Percentiles rank a stretch among this genome's conserved stretches.
Evolutionary conservation across 2,113 vertebrate genomes (phyloP).

Genomic region (Xiphophorus maculatus): DNA sequence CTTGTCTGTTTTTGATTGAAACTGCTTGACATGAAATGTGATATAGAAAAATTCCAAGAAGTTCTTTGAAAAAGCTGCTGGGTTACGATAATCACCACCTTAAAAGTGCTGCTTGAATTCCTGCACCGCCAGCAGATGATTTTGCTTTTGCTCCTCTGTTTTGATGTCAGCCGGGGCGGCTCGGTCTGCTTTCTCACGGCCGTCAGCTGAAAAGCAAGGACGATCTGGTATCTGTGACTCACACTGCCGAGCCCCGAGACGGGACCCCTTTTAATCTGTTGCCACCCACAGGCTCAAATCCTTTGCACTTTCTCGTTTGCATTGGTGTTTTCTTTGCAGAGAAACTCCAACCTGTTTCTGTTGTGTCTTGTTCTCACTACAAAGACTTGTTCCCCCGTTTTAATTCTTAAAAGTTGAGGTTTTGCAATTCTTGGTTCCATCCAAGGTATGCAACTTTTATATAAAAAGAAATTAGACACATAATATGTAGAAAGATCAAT

Average conservation of each 20-base stretch:
- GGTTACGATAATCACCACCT: conserved; percentile 12
- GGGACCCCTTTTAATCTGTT: conserved; percentile 43
- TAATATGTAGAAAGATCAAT: too few species aligned
- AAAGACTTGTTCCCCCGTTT: neutral
- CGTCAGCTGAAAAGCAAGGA: conserved; percentile 21
- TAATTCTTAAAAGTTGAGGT: neutral
- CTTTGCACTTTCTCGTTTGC: neutral
- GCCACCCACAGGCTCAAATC: conserved; percentile 57
- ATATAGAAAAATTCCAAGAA: neutral
- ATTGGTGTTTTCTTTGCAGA: conserved; percentile 52
- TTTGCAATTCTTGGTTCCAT: neutral
- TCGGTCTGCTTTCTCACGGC: conserved; percentile 37
- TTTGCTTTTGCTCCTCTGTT: conserved; percentile 37
- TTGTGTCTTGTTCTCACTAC: conserved; percentile 14
- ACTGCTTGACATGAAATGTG: neutral
- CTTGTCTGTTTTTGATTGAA: too few species aligned
- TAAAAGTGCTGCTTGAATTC: neutral
- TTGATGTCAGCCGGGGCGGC: conserved; percentile 40
- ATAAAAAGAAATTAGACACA: too few species aligned
- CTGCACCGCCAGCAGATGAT: conserved; percentile 36
- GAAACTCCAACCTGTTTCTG: conserved; percentile 34
- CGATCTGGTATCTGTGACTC: conserved; percentile 52
- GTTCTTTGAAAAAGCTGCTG: neutral
- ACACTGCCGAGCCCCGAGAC: conserved; percentile 24
- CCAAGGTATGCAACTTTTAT: neutral